phyloP scores from a whole-genome alignment of 2,888 invertebrate species.

The Stegana nigrithorax region DNA sequence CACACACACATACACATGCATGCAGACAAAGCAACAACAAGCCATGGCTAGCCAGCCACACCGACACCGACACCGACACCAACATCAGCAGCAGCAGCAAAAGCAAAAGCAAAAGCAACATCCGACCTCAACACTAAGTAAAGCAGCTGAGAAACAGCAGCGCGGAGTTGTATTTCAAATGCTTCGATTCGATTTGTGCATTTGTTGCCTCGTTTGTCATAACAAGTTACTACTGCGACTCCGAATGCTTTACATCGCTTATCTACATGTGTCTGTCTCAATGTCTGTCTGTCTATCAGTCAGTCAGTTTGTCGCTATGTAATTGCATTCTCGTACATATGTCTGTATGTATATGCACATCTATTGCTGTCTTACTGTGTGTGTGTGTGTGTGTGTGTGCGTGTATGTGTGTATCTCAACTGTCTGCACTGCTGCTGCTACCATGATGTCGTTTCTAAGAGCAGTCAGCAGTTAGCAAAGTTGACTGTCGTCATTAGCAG shows the following conservation, averaged over 20 bases:
- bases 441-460: background rate
- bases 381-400: background rate
- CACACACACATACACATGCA: background rate
- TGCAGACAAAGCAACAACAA: background rate
- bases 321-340: background rate
- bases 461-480: conserved; percentile 25
- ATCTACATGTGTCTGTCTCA: too few relatives aligned
- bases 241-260: background rate
- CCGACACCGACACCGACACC: background rate
- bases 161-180: too few relatives aligned
- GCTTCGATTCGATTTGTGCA: too few relatives aligned
- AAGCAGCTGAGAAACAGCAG: too few relatives aligned
- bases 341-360: background rate
- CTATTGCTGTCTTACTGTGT: background rate
- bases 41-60: too few relatives aligned
- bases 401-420: background rate
- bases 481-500: conserved; percentile 48
- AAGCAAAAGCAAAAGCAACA: background rate
- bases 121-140: background rate
- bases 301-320: too few relatives aligned
- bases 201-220: background rate
- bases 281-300: too few relatives aligned
- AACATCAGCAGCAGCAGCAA: background rate
- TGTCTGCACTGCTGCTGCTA: background rate
- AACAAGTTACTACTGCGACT: background rate